Base-by-base conservation (phyloP, 2,888 invertebrate genomes). In the Pheosia gnoma region DNA sequence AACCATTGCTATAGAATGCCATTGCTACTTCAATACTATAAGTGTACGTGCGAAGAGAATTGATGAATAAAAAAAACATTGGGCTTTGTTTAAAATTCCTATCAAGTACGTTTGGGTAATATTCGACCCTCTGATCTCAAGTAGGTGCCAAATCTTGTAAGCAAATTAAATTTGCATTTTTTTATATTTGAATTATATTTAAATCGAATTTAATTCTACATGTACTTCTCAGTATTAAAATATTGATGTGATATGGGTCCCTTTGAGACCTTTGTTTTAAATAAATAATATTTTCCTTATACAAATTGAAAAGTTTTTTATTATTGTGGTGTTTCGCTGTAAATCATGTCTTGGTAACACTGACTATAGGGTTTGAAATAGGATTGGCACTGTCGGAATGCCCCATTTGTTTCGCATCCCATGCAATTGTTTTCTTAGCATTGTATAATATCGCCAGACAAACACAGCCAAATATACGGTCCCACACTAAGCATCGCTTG, bases 231-330 rank as follows among this genome's bases (percentile, higher is more conserved):
- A 57, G 59, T 62, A 58, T 62, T 51, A 73, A 61, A 25, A 38
- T 58, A 52, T 60, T 25, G 58, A 36, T 59, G 53, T 6, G 11
- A 53, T 60, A 10, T 57, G n/a, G 68, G 57, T 71, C 25, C 25
- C 25, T 73, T 57, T 54, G 59, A 67, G 61, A 71, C 76, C 77
- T 69, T 77, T 77, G 78, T 78, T 74, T 57, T 55, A 70, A 85
- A 82, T 82, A 83, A 83, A 82, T 75, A 61, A 61, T 75, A 74
- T 74, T 77, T 78, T 76, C 68, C 57, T 53, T 53, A 37, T 5
- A 43, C 43, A 9, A 9, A 43, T 47, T n/a, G 11, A 0, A 41
- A 0, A 5, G 4, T 3, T 47, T 47, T 47, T 11, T 47, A 11
- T 47, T 47, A 25, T 43, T 47, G 41, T 59, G 25, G 25, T 25